Evolutionary conservation across 2,888 invertebrate genomes (phyloP), one percentile per base, ranked within the genome.

Genomic region (Ecliptopera silaceata): DNA sequence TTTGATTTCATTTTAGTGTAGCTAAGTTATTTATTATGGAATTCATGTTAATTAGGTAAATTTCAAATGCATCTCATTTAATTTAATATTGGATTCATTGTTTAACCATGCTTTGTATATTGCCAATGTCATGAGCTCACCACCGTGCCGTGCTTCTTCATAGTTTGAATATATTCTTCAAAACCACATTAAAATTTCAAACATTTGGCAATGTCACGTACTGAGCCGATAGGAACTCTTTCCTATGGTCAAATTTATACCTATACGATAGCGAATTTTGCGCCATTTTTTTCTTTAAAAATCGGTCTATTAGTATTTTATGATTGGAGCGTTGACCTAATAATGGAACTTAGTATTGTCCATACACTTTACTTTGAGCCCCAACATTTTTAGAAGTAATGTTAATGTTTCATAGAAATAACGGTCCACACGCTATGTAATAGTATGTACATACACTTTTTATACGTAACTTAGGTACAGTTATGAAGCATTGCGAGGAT

Each of bases 11-110:
- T 68, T 64, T 64, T 70, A 42, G 56, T 68, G 61, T 79, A 77
- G 74, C 63, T 74, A 72, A 82, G 73, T 82, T 79, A 82, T 82
- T 82, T 81, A 80, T 79, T 80, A 65, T 66, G 64, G 52, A 63
- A 45, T 52, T 55, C 61, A 54, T 63, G 59, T 52, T 55, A 52
- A 59, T 64, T 71, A 66, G 61, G 62, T 65, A 63, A 61, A 65
- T 64, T 64, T 65, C 59, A 50, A 57, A 59, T 56, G 51, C 68
- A 66, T 68, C 63, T 66, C 60, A 60, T 61, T 57, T 59, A 59
- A 60, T 64, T 63, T 61, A 58, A 60, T 56, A 17, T 60, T 47
- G 59, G 51, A 56, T 61, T 61, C 59, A 53, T 61, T 57, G 49
- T 56, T 47, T 54, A 58, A 60, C 61, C 58, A 51, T 51, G 54